These are phyloP conservation scores for Percina caprodes DNA, from an alignment of 2,113 vertebrate species.

Conservation along the genomic window DNA sequence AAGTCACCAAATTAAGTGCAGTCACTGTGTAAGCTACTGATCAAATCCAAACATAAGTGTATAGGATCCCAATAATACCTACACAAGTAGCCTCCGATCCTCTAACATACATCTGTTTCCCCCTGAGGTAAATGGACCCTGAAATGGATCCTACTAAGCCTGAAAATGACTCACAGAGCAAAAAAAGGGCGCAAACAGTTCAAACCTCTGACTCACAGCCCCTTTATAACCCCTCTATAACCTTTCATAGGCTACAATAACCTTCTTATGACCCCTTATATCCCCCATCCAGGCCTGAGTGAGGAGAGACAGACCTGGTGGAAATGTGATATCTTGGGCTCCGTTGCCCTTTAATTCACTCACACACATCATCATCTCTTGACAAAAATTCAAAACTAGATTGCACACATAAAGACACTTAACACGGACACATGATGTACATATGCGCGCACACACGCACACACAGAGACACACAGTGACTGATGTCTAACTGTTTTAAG, in stretches of 20 bases:
- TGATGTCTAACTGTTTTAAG: neutral
- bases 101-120: constrained; percentile 71
- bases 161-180: constrained; percentile 71
- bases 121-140: constrained; percentile 68
- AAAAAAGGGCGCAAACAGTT: constrained; percentile 56
- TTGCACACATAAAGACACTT: neutral
- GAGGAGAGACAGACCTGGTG: constrained; percentile 53
- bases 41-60: constrained; percentile 21
- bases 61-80: constrained; percentile 46
- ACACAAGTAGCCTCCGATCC: constrained; percentile 45
- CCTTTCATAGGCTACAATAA: constrained; percentile 61
- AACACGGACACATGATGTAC: neutral
- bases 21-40: neutral
- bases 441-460: neutral
- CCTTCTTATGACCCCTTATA: constrained; percentile 68
- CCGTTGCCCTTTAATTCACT: constrained; percentile 32
- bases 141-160: constrained; percentile 73
- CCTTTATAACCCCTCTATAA: constrained; percentile 57
- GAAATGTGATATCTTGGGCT: constrained; percentile 66
- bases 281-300: constrained; percentile 51
- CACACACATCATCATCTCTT: constrained; percentile 36
- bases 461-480: constrained; percentile 14
- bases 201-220: constrained; percentile 65
- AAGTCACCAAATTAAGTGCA: neutral
- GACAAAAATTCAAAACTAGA: constrained; percentile 15